Evolutionary conservation across 2,113 vertebrate species (phyloP).

Genomic region (Centrocercus urophasianus): DNA sequence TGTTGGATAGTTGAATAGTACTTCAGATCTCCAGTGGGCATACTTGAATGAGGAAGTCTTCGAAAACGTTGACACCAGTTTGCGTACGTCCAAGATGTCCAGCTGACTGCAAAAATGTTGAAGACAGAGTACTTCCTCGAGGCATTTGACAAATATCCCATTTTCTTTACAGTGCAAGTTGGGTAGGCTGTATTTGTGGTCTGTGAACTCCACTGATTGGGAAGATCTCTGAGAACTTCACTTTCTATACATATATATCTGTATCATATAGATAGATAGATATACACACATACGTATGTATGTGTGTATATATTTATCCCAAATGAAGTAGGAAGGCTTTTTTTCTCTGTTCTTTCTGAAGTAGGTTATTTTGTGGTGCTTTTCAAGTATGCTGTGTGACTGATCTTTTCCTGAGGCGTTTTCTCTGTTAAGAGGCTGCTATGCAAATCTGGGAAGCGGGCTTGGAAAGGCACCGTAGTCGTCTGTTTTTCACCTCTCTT

Average conservation of each 20-base stretch:
- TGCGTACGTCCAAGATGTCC: neutral
- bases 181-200: neutral
- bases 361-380: neutral
- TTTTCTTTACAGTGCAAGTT: neutral
- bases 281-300: too few species aligned
- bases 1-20: neutral
- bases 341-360: neutral
- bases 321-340: neutral
- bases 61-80: neutral
- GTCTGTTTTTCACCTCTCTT: neutral
- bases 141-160: accelerated
- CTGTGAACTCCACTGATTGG: neutral
- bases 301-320: neutral
- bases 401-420: neutral
- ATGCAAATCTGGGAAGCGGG: neutral
- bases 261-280: too few species aligned
- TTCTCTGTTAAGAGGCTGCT: neutral
- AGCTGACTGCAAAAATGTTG: neutral
- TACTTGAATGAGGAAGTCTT: neutral
- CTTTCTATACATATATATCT: too few species aligned
- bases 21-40: neutral
- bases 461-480: neutral
- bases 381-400: neutral
- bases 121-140: neutral
- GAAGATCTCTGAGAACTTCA: neutral